phyloP scores from a whole-genome alignment of 2,888 invertebrate genomes.

The Tinea trinotella region DNA sequence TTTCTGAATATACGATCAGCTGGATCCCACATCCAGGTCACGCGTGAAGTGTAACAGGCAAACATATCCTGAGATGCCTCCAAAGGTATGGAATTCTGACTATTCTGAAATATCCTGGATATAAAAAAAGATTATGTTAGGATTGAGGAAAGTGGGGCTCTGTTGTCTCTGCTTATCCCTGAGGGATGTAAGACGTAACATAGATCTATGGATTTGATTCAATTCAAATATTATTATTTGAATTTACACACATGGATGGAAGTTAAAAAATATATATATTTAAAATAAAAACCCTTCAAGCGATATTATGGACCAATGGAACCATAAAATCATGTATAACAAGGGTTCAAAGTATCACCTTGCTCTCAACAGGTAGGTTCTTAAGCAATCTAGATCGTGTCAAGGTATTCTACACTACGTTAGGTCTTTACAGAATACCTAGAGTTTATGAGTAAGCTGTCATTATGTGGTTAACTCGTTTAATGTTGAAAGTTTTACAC shows the following conservation, averaged over 20 bases:
- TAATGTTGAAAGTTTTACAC: constrained; percentile 9
- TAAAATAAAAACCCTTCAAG: no score
- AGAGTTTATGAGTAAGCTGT: neutral
- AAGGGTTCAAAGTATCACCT: neutral
- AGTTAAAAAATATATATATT: no score
- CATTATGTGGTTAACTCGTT: neutral
- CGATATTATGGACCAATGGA: no score
- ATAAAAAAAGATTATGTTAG: no score
- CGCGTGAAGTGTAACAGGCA: constrained; percentile 35
- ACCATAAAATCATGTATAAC: neutral
- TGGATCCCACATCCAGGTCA: constrained; percentile 53
- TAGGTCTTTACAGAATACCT: neutral
- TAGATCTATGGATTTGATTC: no score
- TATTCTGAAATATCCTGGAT: no score
- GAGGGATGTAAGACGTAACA: no score
- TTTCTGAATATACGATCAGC: constrained; percentile 43
- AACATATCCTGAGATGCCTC: constrained; percentile 49
- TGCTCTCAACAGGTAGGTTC: constrained; percentile 4
- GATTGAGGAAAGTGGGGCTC: no score
- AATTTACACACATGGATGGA: no score
- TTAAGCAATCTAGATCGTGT: constrained; percentile 12
- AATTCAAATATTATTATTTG: no score
- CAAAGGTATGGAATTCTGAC: constrained; percentile 43
- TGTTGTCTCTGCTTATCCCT: no score
- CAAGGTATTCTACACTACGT: constrained; percentile 4